A percentile compares a stretch with the other conserved stretches of the same genome.
Conservation (phyloP, 2,113 vertebrate genomes). For the Hydrochoerus hydrochaeris region DNA sequence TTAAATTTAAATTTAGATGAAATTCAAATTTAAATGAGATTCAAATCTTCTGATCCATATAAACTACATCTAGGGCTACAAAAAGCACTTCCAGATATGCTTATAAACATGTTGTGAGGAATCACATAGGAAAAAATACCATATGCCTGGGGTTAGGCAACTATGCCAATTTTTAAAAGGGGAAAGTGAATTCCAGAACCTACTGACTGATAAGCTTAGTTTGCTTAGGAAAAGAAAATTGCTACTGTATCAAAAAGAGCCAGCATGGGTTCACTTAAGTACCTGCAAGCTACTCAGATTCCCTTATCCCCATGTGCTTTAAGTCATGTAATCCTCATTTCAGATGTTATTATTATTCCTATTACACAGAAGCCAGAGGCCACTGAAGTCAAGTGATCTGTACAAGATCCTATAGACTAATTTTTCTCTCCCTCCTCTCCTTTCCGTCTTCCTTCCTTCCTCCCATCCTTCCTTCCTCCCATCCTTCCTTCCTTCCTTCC, state of each 20-base stretch:
- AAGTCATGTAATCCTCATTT: not conserved
- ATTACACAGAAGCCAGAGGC: not conserved
- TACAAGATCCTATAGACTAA: not conserved
- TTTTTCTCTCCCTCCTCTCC: not conserved
- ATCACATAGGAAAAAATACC: not conserved
- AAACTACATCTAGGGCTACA: slow-evolving; percentile 17
- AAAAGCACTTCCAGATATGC: slow-evolving; percentile 9
- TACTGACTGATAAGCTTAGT: not conserved
- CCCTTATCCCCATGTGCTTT: not conserved
- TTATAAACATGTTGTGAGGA: not conserved
- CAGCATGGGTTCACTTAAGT: not conserved
- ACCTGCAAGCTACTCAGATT: not conserved
- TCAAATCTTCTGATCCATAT: slow-evolving; percentile 20
- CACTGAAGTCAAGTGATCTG: not conserved
- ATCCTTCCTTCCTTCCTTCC: too few species aligned
- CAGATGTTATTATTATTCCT: not conserved
- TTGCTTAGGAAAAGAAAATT: not conserved
- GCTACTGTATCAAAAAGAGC: not conserved
- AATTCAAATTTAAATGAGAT: slow-evolving; percentile 49
- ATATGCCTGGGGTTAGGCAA: not conserved
- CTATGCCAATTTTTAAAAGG: not conserved
- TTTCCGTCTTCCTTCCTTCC: not conserved
- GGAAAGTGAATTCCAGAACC: slow-evolving; percentile 9
- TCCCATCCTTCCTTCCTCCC: too few species aligned
- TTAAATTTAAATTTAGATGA: slow-evolving; percentile 48